Base-by-base conservation (phyloP, 2,797 vertebrate genomes). In the Spatula clypeata region DNA sequence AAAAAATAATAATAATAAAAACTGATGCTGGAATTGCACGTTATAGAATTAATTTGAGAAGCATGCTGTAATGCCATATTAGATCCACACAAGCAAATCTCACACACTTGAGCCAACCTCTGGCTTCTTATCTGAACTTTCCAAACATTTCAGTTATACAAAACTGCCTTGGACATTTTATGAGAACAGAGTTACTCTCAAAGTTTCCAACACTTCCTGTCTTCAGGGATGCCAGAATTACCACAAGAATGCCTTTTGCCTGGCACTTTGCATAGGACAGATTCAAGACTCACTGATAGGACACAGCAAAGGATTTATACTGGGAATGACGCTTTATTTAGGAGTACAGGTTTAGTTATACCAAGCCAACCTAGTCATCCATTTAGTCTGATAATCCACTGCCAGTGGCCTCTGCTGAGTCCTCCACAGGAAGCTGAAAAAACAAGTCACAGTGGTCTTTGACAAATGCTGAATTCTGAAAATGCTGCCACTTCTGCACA, bases 191-290 rank as follows among this genome's bases (percentile, higher is more conserved):
- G 36, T 21, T 51, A 9, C 62, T 70, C 67, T 85, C 71, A 87
- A 64, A 66, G 73, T 89, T 95, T 95, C 81, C 81, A 91, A 62
- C 58, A 45, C 49, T 65, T 86, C 55, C 57, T 90, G 19, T 58
- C 60, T 49, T 75, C 74, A 81, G 29, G 45, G 45, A 71, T 57
- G 66, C 84, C 83, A 93, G 66, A 94, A 84, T 45, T 79, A 90
- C 92, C 86, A 72, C 74, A 92, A 84, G 73, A 94, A 92, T 81
- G 53, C 66, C 57, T 90, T 81, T 92, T 79, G 90, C 70, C 80
- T 79, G 73, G 91, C 88, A 54, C 4, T 79, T 47, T 19, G 31
- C 72, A 42, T 6, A 49, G 67, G 5, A 36, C 47, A 34, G 53
- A 70, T 58, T 82, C 64, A 86, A n/a, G 47, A 21, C 61, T 84